Conservation (phyloP, 2,113 vertebrate species). For the Oreochromis niloticus region DNA sequence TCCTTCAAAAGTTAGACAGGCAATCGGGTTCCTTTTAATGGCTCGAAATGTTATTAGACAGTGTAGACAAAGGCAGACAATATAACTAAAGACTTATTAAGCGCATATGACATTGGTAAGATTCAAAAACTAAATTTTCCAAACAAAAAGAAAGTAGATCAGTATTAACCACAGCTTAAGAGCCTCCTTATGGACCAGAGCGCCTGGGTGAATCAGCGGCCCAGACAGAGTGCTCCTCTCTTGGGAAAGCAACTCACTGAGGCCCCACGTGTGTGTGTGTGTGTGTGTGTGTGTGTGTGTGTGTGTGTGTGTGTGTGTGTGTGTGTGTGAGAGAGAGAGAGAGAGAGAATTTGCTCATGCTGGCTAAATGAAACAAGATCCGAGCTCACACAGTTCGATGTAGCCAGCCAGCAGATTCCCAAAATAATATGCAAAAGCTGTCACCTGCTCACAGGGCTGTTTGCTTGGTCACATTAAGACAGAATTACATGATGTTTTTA, state of each 20-base stretch:
- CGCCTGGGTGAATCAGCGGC: not conserved
- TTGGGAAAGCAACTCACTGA: too few species aligned
- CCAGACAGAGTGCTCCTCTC: not conserved
- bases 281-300: not conserved
- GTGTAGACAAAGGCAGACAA: too few species aligned
- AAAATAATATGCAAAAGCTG: constrained; percentile 17
- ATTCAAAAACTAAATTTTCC: not conserved
- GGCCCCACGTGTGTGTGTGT: too few species aligned
- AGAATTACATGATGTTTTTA: not conserved
- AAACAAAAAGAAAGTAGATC: not conserved
- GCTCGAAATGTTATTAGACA: too few species aligned
- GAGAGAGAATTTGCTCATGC: not conserved
- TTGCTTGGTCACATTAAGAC: not conserved
- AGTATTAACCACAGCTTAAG: not conserved
- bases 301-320: not conserved
- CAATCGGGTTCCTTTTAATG: too few species aligned
- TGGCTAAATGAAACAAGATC: constrained; percentile 33
- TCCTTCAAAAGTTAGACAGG: too few species aligned
- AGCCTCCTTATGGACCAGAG: not conserved
- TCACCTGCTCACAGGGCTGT: not conserved
- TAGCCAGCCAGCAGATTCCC: constrained; percentile 15
- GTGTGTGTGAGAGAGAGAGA: not conserved
- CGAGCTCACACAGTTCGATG: not conserved
- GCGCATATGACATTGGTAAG: not conserved
- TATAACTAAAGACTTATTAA: not conserved